phyloP scores from a whole-genome alignment of 2,113 vertebrate genomes.

The Gallinago paraguaiae region DNA sequence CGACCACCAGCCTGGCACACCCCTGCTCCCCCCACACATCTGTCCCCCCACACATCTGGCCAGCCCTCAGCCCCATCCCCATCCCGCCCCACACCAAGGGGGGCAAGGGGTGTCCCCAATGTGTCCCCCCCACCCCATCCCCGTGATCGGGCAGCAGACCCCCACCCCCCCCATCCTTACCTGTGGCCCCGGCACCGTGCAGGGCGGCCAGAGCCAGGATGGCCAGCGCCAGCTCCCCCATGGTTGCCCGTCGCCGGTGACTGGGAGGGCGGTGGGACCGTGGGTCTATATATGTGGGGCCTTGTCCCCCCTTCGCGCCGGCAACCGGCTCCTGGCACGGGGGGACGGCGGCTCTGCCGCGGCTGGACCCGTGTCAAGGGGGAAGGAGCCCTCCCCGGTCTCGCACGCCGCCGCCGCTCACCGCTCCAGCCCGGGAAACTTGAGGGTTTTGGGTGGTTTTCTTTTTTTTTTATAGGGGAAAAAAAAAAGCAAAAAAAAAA shows the following conservation, averaged over 20 bases:
- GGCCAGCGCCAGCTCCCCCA: not conserved
- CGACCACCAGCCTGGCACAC: rapidly evolving
- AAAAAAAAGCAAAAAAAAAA: too few species aligned
- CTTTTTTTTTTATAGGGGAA: too few species aligned
- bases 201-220: not conserved
- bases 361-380: not conserved
- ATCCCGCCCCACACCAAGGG: not conserved
- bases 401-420: not conserved
- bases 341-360: not conserved
- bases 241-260: not conserved
- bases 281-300: constrained; percentile 30
- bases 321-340: not conserved
- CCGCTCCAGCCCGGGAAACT: not conserved
- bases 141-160: rapidly evolving
- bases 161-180: not conserved
- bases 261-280: not conserved
- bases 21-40: not conserved
- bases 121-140: not conserved
- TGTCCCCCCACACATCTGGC: not conserved
- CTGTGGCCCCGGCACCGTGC: not conserved
- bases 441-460: not conserved
- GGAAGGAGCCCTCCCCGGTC: not conserved
- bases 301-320: not conserved
- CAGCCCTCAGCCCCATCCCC: not conserved
- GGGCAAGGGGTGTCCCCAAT: not conserved